Conservation (phyloP, 2,888 invertebrate species). For the Anarsia innoxiella region DNA sequence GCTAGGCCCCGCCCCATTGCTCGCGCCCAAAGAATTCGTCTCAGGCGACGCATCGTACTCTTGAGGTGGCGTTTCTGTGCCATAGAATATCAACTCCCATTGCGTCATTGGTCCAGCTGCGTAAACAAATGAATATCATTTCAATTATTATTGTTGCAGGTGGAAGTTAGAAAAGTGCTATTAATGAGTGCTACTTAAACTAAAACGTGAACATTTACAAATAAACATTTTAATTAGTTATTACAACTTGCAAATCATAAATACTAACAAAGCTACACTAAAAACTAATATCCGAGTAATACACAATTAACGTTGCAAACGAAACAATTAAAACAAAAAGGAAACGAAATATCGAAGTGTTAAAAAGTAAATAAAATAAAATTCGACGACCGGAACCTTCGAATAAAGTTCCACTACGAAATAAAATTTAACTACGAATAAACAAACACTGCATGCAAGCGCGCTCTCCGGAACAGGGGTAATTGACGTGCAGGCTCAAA, state of each 20-base stretch:
- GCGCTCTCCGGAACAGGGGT: constrained; percentile 46
- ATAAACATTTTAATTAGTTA: background rate
- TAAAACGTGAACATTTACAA: too few relatives aligned
- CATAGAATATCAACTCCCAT: constrained; percentile 89
- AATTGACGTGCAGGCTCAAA: constrained; percentile 56
- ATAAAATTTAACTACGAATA: constrained; percentile 42
- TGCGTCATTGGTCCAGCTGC: constrained; percentile 78
- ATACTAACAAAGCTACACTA: background rate
- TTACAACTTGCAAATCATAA: too few relatives aligned
- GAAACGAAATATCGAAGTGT: too few relatives aligned
- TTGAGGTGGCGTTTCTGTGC: constrained; percentile 80
- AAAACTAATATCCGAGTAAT: too few relatives aligned
- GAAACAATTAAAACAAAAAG: constrained; percentile 42
- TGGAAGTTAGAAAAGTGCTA: too few relatives aligned
- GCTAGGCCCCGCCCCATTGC: constrained; percentile 11
- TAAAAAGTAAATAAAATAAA: constrained; percentile 32
- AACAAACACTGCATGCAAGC: constrained; percentile 62
- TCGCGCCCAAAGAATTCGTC: constrained; percentile 54
- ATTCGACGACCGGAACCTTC: constrained; percentile 30
- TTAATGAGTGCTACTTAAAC: too few relatives aligned
- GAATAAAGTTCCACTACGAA: constrained; percentile 36
- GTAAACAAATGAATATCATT: constrained; percentile 29
- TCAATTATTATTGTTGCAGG: background rate
- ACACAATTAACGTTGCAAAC: too few relatives aligned
- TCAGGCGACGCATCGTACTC: constrained; percentile 79